These are phyloP conservation scores for Hesperia comma DNA, from an alignment of 2,888 invertebrate genomes.

Conservation along the genomic window DNA sequence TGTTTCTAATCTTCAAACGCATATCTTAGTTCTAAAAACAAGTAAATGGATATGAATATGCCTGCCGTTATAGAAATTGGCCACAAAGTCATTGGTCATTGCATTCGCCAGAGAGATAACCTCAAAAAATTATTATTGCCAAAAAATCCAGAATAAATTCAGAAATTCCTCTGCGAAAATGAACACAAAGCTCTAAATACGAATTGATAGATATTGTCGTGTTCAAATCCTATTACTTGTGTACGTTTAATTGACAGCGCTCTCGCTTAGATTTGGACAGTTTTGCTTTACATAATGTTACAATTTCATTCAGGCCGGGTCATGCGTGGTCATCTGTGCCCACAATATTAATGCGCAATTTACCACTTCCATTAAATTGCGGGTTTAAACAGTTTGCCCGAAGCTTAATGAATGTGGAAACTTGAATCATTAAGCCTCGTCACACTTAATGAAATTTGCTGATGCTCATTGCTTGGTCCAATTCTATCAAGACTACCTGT, in stretches of 20 bases:
- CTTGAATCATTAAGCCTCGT: constrained; percentile 69
- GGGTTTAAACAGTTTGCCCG: constrained; percentile 66
- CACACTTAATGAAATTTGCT: constrained; percentile 67
- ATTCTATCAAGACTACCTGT: constrained; percentile 33
- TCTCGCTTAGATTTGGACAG: constrained; percentile 16
- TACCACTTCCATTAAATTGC: constrained; percentile 68
- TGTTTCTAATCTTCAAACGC: too few species aligned
- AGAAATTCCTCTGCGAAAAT: too few species aligned
- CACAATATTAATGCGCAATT: constrained; percentile 71
- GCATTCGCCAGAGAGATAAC: too few species aligned
- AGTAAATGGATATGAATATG: too few species aligned
- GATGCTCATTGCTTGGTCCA: constrained; percentile 41
- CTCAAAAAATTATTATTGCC: too few species aligned
- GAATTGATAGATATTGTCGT: background rate
- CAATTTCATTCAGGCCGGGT: constrained; percentile 34
- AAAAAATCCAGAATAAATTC: background rate
- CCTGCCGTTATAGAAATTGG: too few species aligned
- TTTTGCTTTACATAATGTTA: constrained; percentile 25
- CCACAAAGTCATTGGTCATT: too few species aligned
- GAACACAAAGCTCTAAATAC: background rate
- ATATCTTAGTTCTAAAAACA: too few species aligned
- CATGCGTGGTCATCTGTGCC: constrained; percentile 58
- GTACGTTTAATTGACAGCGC: constrained; percentile 9
- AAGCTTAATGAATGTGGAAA: constrained; percentile 71
- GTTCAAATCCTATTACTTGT: background rate